Conservation (phyloP, 1,140 invertebrate genomes). For the Manduca sexta region DNA sequence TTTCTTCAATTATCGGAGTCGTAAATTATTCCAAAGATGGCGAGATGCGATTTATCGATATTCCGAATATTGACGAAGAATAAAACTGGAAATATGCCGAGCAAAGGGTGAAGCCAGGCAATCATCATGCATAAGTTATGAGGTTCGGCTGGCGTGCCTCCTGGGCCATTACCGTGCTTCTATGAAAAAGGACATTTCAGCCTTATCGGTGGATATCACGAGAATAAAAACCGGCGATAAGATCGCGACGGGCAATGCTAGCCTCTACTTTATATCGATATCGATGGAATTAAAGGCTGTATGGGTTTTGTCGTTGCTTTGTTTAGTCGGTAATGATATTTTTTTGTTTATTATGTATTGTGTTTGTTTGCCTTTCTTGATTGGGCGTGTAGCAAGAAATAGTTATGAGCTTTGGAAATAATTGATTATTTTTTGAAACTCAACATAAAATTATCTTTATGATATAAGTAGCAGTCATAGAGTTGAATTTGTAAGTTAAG, state of each 20-base stretch:
- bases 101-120: constrained; percentile 61
- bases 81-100: constrained; percentile 27
- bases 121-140: constrained; percentile 68
- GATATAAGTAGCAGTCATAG: no score
- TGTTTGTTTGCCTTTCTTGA: no score
- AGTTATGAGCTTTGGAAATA: no score
- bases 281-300: constrained; percentile 27
- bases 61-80: neutral
- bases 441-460: no score
- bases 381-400: no score
- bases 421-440: no score
- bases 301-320: no score
- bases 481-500: no score
- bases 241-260: constrained; percentile 40
- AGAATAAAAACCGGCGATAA: constrained; percentile 66
- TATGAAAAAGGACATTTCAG: constrained; percentile 70
- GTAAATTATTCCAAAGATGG: constrained; percentile 4
- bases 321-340: no score
- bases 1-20: neutral
- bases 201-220: constrained; percentile 67
- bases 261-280: constrained; percentile 23
- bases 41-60: constrained; percentile 12
- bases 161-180: constrained; percentile 59
- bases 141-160: constrained; percentile 54
- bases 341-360: no score